Evolutionary conservation across 1,140 invertebrate genomes (phyloP).

Genomic region (Meloidogyne floridensis): DNA sequence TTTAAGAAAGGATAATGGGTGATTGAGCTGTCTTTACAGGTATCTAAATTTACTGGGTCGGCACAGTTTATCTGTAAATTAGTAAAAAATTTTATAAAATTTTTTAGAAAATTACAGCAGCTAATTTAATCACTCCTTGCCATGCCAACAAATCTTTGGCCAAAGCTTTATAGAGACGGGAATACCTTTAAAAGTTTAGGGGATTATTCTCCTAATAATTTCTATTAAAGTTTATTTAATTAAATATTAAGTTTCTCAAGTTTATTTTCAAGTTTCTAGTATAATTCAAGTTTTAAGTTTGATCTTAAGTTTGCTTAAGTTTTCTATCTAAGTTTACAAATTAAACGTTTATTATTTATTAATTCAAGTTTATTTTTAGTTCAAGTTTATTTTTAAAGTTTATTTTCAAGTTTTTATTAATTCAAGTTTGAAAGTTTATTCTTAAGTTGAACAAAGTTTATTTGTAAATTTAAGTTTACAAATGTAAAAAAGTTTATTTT

Average conservation of each 20-base stretch:
- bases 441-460: not conserved
- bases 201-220: too few species aligned
- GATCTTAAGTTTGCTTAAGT: too few species aligned
- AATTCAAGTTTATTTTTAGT: too few species aligned
- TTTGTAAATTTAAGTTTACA: constrained; percentile 22
- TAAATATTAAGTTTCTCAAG: too few species aligned
- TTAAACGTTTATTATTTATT: too few species aligned
- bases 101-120: constrained; percentile 37
- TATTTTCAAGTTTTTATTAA: constrained; percentile 7
- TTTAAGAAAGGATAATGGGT: constrained; percentile 59
- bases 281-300: too few species aligned
- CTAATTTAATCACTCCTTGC: constrained; percentile 56
- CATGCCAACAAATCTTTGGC: constrained; percentile 55
- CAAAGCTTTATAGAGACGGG: constrained; percentile 52
- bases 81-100: not conserved
- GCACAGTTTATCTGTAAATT: constrained; percentile 59
- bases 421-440: constrained; percentile 5
- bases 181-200: not conserved
- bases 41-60: constrained; percentile 57
- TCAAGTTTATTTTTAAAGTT: not conserved
- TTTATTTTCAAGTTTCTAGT: too few species aligned
- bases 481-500: not conserved
- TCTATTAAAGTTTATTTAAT: too few species aligned
- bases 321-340: too few species aligned
- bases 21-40: constrained; percentile 59